Conservation (phyloP, 2,888 invertebrate genomes). For the Tanypteryx hageni region DNA sequence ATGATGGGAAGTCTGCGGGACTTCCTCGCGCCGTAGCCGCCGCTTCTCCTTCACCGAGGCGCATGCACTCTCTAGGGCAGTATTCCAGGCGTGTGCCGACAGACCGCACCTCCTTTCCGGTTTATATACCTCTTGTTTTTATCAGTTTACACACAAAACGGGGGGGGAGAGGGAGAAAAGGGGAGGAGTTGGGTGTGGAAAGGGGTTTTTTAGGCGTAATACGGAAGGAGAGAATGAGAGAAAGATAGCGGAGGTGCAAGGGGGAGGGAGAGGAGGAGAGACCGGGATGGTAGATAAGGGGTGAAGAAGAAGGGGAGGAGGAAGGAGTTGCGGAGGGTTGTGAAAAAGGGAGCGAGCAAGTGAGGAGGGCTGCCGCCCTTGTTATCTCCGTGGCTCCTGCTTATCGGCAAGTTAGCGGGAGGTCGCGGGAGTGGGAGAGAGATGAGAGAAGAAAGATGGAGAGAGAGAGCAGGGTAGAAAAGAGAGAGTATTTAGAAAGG, state of each 20-base stretch:
- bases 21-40: background rate
- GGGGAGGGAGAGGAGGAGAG: conserved; percentile 27
- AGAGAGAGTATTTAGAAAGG: background rate
- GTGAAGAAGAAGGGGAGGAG: background rate
- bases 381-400: conserved; percentile 38
- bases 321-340: background rate
- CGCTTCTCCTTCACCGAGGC: background rate
- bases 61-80: background rate
- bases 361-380: conserved; percentile 32
- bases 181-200: background rate
- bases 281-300: conserved; percentile 26
- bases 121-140: conserved; percentile 61
- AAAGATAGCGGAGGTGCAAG: background rate
- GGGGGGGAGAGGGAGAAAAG: background rate
- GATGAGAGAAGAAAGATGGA: background rate
- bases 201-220: conserved; percentile 6
- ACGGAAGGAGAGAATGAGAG: conserved; percentile 10
- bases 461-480: background rate
- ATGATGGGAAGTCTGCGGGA: background rate
- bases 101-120: conserved; percentile 13
- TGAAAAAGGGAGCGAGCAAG: conserved; percentile 31
- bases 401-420: conserved; percentile 49
- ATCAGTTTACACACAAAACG: conserved; percentile 47
- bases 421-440: background rate
- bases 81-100: conserved; percentile 21